phyloP scores from a whole-genome alignment of 1,140 invertebrate genomes.

The Lamellibrachia luymesi region DNA sequence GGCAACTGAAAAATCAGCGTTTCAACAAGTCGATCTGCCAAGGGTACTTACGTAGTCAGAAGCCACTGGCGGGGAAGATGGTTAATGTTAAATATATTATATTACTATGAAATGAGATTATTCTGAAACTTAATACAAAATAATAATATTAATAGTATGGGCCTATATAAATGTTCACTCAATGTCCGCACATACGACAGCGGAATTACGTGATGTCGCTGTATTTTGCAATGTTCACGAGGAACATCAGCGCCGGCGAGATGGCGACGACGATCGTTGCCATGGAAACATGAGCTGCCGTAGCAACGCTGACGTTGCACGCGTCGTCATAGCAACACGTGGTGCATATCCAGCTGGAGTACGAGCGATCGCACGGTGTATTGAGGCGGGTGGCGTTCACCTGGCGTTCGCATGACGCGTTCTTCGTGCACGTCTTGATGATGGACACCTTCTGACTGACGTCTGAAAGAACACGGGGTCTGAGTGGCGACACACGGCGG shows the following conservation, averaged over 20 bases:
- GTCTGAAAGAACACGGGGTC: not conserved
- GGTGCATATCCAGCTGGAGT: constrained; percentile 18
- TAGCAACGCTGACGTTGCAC: constrained; percentile 20
- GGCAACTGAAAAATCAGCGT: too few relatives aligned
- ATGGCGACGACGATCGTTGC: not conserved
- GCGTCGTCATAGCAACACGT: constrained; percentile 22
- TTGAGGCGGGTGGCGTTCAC: constrained; percentile 12
- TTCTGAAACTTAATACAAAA: too few relatives aligned
- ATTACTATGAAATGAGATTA: too few relatives aligned
- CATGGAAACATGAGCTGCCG: not conserved
- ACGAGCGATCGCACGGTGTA: constrained; percentile 13
- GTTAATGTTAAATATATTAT: too few relatives aligned
- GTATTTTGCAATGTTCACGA: not conserved
- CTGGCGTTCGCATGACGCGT: constrained; percentile 6
- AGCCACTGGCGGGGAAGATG: too few relatives aligned
- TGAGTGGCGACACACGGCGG: too few relatives aligned
- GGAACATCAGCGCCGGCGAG: not conserved
- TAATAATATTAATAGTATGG: not conserved
- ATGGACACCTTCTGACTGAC: constrained; percentile 23
- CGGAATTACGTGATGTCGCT: not conserved
- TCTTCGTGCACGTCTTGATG: constrained; percentile 22
- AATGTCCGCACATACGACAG: not conserved
- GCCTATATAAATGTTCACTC: not conserved
- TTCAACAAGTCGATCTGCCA: too few relatives aligned
- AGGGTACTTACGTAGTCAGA: too few relatives aligned